Evolutionary conservation across 30 jellyfish, hydroid and myxozoan species (phyloP).

Genomic region (Hydractinia echinata): DNA sequence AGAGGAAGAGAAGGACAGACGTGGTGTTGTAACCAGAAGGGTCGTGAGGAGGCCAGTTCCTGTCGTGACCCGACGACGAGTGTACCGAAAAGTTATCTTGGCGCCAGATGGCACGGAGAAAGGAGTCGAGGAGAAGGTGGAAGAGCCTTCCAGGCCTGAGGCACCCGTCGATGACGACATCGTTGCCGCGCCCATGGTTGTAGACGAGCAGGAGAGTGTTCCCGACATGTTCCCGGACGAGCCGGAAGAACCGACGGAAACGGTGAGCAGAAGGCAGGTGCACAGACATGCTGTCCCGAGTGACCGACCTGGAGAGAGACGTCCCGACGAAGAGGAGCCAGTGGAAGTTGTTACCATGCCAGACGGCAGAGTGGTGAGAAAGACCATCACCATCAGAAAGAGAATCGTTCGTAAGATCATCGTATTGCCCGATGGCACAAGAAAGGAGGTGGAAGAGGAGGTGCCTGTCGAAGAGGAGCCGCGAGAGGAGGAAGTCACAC

Average conservation of each 20-base stretch:
- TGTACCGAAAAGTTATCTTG: slow-evolving; percentile 48
- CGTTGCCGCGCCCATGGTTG: slow-evolving; percentile 13
- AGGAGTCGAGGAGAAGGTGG: slow-evolving; percentile 59
- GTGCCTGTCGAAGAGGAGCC: slow-evolving; percentile 57
- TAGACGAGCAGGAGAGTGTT: slow-evolving; percentile 10
- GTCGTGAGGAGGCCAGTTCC: slow-evolving; percentile 42
- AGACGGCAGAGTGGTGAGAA: slow-evolving; percentile 34
- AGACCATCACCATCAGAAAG: slow-evolving; percentile 41
- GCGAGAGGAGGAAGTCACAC: not conserved
- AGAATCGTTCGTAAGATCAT: slow-evolving; percentile 44
- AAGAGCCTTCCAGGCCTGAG: slow-evolving; percentile 20
- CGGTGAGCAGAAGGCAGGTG: not conserved
- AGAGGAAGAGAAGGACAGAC: slow-evolving; percentile 58
- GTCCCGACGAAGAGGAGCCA: slow-evolving; percentile 40
- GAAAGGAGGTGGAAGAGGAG: slow-evolving; percentile 60
- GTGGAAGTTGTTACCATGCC: slow-evolving; percentile 7
- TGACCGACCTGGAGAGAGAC: not conserved
- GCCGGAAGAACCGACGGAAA: slow-evolving; percentile 11
- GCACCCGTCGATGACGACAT: slow-evolving; percentile 22
- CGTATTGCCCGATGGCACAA: slow-evolving; percentile 56
- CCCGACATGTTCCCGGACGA: slow-evolving; percentile 15
- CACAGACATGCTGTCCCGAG: slow-evolving; percentile 5
- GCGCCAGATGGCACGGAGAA: slow-evolving; percentile 53
- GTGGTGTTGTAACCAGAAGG: slow-evolving; percentile 50
- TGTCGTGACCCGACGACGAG: slow-evolving; percentile 50